phyloP scores from a whole-genome alignment of 2,888 invertebrate genomes.

The Crocallis elinguaria region DNA sequence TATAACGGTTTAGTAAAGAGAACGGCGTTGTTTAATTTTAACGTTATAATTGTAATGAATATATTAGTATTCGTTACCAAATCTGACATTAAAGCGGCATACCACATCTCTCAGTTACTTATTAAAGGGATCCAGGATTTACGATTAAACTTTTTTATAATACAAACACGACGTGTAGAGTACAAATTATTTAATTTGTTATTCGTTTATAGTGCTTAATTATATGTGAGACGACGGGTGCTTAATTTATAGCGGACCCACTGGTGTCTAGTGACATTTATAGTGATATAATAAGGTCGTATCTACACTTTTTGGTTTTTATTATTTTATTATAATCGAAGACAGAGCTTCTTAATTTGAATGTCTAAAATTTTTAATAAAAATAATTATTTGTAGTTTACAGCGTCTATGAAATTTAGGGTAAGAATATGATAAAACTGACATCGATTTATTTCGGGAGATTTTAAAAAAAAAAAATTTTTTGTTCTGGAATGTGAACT shows the following conservation, averaged over 20 bases:
- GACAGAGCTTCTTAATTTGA: constrained; percentile 21
- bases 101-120: constrained; percentile 67
- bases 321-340: constrained; percentile 31
- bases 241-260: constrained; percentile 66
- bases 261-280: constrained; percentile 59
- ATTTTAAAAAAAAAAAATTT: too few species aligned
- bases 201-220: constrained; percentile 75
- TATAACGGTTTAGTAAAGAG: constrained; percentile 26
- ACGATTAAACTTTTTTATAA: constrained; percentile 75
- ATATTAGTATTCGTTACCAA: constrained; percentile 73
- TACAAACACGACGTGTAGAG: constrained; percentile 72
- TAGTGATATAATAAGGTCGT: constrained; percentile 57
- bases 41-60: constrained; percentile 52
- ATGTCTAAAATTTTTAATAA: constrained; percentile 12
- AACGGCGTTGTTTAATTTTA: constrained; percentile 1
- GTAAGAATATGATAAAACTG: not conserved
- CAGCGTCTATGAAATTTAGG: not conserved
- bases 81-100: constrained; percentile 77
- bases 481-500: too few species aligned
- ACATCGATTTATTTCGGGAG: too few species aligned
- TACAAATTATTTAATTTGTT: constrained; percentile 80
- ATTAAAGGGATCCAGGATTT: constrained; percentile 76
- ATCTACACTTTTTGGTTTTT: constrained; percentile 37
- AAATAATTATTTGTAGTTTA: not conserved
- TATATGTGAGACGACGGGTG: constrained; percentile 57